These are phyloP conservation scores for Phrynocephalus forsythii DNA, from an alignment of 2,797 vertebrate genomes.

Conservation along the genomic window DNA sequence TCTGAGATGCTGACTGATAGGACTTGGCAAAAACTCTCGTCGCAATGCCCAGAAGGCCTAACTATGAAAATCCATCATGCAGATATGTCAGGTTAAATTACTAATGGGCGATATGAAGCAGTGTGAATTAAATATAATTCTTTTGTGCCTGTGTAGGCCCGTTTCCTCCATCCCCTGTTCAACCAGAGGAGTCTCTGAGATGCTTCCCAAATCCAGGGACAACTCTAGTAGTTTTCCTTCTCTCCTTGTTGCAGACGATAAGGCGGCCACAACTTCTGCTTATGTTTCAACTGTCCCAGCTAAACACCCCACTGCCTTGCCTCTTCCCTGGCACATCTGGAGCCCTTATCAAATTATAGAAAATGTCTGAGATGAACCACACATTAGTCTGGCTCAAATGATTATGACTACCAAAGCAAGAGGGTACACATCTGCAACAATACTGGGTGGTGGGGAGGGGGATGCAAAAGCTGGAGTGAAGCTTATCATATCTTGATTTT, in stretches of 20 bases:
- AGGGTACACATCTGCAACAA: background rate
- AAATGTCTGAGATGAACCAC: background rate
- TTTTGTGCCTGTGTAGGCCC: background rate
- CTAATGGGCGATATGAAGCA: background rate
- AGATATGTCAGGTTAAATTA: slow-evolving; percentile 14
- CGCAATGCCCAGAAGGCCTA: background rate
- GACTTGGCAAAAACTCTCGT: background rate
- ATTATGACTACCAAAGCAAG: background rate
- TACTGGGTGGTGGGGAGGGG: background rate
- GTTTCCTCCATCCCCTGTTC: background rate
- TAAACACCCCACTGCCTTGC: background rate
- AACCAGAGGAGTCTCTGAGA: background rate
- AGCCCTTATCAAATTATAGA: background rate
- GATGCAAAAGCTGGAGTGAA: too few relatives aligned
- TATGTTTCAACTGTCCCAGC: background rate
- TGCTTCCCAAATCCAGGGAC: background rate
- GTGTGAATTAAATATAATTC: background rate
- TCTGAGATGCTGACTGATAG: background rate
- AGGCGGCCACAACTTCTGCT: background rate
- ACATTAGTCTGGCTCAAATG: too few relatives aligned
- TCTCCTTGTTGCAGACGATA: too few relatives aligned
- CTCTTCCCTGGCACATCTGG: background rate
- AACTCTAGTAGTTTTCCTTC: background rate
- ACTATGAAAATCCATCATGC: background rate
- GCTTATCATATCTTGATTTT: too few relatives aligned